These are phyloP conservation scores for Notoglanidium macrostoma DNA, from an alignment of 2,797 vertebrate genomes.

Conservation along the genomic window DNA sequence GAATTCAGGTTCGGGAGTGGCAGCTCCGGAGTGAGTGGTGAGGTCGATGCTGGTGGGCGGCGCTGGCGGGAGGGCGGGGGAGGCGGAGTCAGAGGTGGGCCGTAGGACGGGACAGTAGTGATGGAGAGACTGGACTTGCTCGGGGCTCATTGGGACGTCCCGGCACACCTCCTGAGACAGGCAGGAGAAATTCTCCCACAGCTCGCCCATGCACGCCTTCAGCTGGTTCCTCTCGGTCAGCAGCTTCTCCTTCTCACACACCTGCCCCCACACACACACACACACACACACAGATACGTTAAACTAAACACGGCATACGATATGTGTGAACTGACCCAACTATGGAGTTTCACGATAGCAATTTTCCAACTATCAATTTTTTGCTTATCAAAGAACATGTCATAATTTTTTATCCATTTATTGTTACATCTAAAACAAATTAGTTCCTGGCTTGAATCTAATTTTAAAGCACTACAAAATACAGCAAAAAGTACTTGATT, in stretches of 20 bases:
- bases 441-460: not conserved
- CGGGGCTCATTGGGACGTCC: conserved; percentile 92
- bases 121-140: conserved; percentile 95
- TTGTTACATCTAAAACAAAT: not conserved
- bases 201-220: conserved; percentile 97
- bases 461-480: not conserved
- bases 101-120: conserved; percentile 93
- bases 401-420: not conserved
- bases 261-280: conserved; percentile 76
- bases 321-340: not conserved
- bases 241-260: conserved; percentile 96
- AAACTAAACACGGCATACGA: not conserved
- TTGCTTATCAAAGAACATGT: too few relatives aligned
- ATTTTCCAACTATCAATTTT: too few relatives aligned
- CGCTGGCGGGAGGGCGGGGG: conserved; percentile 62
- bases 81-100: conserved; percentile 71
- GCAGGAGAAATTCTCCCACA: conserved; percentile 98
- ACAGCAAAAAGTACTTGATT: not conserved
- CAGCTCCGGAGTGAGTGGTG: conserved; percentile 73
- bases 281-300: conserved; percentile 65
- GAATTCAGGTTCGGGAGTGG: conserved; percentile 83
- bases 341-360: too few relatives aligned
- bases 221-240: conserved; percentile 96
- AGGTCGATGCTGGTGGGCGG: conserved; percentile 84
- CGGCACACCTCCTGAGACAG: conserved; percentile 96